Base-by-base conservation (phyloP, 2,113 vertebrate genomes). In the Tursiops truncatus region DNA sequence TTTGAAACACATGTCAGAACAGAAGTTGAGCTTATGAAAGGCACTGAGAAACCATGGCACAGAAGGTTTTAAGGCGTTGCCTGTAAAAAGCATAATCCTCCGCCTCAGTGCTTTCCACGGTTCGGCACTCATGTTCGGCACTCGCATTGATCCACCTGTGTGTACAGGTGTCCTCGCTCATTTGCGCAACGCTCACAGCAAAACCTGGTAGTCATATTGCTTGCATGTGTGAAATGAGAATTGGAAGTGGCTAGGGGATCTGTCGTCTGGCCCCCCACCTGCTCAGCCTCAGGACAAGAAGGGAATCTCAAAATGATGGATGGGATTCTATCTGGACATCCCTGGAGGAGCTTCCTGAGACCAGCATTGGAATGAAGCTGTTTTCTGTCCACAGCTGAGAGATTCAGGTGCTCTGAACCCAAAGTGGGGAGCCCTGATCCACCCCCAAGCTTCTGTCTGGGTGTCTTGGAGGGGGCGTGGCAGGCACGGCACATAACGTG, bases 1-100 rank as follows among this genome's bases (percentile, higher is more conserved):
- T 93, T 97, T 96, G 92, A 98, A 97, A 97, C 95, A 97, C 97
- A 97, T 97, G 82, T 97, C 73, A 82, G 67, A 96, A 95, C 68
- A 90, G 44, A 90, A 92, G 89, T 68, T 85, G 17, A 89, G 63
- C 77, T 86, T 91, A 67, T 79, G 86, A 93, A 92, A 81, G 62
- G 31, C 47, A 41, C 53, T 21, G 33, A 90, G 86, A 86, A 95
- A n/a, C 70, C 56, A 44, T 10, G 15, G 58, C 89, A 63, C 47
- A 47, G 58, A n/a, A 84, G n/a, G 53, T 95, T 97, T 83, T 60
- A 17, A 89, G 89, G 68, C 58, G 33, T 79, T 84, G 73, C 36
- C 50, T 63, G 47, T 53, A 17, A 73, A 91, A 89, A 95, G 38
- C 31, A 18, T 23, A 70, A 14, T 31, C 83, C 8, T 84, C 9